Evolutionary conservation across 1,140 invertebrate genomes (phyloP), one percentile per base, ranked within the genome.

Genomic region (Drosophila bipectinata): DNA sequence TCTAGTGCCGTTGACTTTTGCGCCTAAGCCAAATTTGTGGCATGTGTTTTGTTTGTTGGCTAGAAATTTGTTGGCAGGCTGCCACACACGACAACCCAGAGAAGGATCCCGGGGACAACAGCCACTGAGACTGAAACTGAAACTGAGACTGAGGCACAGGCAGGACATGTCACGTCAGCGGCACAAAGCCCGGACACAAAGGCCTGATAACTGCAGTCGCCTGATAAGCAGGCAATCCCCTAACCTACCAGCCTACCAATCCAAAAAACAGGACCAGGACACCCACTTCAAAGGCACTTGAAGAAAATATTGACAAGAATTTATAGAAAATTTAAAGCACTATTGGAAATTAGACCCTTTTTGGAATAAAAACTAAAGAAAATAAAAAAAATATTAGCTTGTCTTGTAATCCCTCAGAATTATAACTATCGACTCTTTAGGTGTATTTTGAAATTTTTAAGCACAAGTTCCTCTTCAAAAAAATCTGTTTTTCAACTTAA

Each of bases 131-230:
- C 63, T 41, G 55, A 62, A 51, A 62, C 57, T 63, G 57, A 62
- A 6, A 49, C 56, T 58, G 24, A 9, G 9, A 55, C 18, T 28
- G 32, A 49, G 71, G 24, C 34, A 37, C 54, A 60, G 41, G 81
- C 77, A 87, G 83, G 74, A 87, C 83, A 88, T 77, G 79, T 87
- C 82, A 87, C 79, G 82, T 87, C 82, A 87, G 71, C 78, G 83
- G 73, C 81, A 87, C 78, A 85, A 87, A 75, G 61, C 69, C 61
- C 24, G 18, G 49, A 59, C 72, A 75, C 72, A 75, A 75, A 75
- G 60, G 53, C 72, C 82, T 85, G 81, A 85, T 85, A 85, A 87
- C 81, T 85, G 81, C 82, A 85, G 83, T 80, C 82, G 77, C 68
- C 79, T 67, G 72, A 75, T 75, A 75, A 75, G 82, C 80, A 34